A percentile compares a stretch with the other conserved stretches of the same genome.
phyloP scores from a whole-genome alignment of 2,888 invertebrate species.

The Drosophila recens region DNA sequence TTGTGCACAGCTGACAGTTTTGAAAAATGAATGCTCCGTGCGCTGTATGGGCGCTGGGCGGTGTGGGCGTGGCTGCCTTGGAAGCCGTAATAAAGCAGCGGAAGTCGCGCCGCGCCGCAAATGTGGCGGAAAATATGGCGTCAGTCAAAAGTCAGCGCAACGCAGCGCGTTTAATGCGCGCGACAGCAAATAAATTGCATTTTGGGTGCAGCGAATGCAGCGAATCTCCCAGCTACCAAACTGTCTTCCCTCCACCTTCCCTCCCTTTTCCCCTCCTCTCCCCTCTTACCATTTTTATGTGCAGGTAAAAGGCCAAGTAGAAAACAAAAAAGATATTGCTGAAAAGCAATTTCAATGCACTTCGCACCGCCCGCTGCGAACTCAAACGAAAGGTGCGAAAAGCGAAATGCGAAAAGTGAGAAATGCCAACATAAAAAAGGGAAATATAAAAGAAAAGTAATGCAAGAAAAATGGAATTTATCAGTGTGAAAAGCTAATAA shows the following conservation, averaged over 20 bases:
- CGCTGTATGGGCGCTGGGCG: not conserved
- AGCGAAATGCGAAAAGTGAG: not conserved
- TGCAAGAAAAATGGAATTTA: constrained; percentile 14
- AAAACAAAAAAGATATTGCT: constrained; percentile 2
- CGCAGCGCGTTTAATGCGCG: constrained; percentile 78
- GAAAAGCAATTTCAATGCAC: constrained; percentile 20
- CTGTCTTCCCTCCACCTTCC: not conserved
- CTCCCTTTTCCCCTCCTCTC: not conserved
- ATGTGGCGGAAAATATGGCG: constrained; percentile 83
- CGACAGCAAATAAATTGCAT: constrained; percentile 84
- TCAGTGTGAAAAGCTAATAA: constrained; percentile 40
- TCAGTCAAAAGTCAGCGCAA: constrained; percentile 83
- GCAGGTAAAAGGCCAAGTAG: constrained; percentile 1
- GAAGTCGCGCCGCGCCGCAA: constrained; percentile 58
- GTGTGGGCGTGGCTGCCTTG: not conserved
- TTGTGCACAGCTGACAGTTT: constrained; percentile 74
- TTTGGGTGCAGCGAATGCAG: constrained; percentile 42
- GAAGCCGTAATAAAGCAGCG: constrained; percentile 12
- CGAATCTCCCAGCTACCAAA: not conserved
- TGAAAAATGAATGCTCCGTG: constrained; percentile 67
- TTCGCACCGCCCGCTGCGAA: not conserved
- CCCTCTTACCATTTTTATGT: not conserved
- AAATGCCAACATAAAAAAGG: not conserved
- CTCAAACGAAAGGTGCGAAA: constrained; percentile 8
- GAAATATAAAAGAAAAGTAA: not conserved